Percentiles rank a stretch among this genome's conserved stretches.
Evolutionary conservation across 2,888 invertebrate genomes (phyloP).

Genomic region (Sarcophaga subvicina): DNA sequence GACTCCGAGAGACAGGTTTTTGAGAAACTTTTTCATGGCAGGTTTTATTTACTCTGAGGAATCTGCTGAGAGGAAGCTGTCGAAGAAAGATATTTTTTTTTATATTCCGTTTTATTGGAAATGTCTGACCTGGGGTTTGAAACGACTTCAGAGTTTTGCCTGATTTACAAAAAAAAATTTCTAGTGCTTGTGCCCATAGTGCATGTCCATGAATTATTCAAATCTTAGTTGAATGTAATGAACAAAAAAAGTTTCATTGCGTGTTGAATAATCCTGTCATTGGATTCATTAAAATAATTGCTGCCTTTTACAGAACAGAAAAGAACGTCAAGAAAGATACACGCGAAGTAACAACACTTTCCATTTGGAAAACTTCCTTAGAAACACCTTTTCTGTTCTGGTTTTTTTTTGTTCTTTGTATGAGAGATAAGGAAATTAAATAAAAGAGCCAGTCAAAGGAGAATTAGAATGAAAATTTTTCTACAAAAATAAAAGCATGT

Average conservation of each 20-base stretch:
- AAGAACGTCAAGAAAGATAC: conserved; percentile 13
- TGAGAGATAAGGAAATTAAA: not conserved
- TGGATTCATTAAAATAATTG: conserved; percentile 62
- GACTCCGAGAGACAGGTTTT: too few relatives aligned
- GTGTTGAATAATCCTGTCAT: conserved; percentile 52
- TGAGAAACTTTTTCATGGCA: too few relatives aligned
- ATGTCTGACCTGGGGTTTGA: too few relatives aligned
- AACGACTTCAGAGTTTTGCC: too few relatives aligned
- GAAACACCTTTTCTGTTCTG: not conserved
- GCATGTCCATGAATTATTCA: too few relatives aligned
- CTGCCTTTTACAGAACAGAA: conserved; percentile 9
- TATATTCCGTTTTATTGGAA: too few relatives aligned
- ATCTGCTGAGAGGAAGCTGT: too few relatives aligned
- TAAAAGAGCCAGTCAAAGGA: conserved; percentile 12
- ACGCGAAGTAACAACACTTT: conserved; percentile 38
- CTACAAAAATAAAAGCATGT: too few relatives aligned
- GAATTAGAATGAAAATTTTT: not conserved
- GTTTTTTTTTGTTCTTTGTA: not conserved
- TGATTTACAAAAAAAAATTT: too few relatives aligned
- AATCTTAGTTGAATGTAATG: conserved; percentile 1
- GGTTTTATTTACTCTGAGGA: too few relatives aligned
- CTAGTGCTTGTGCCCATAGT: too few relatives aligned
- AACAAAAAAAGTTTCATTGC: conserved; percentile 13
- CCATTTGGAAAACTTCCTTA: not conserved
- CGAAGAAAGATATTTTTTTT: too few relatives aligned